A percentile compares a stretch with the other conserved stretches of the same genome.
These are phyloP conservation scores for Nothobranchius kuhntae DNA, from an alignment of 2,113 vertebrate species.

Conservation along the genomic window DNA sequence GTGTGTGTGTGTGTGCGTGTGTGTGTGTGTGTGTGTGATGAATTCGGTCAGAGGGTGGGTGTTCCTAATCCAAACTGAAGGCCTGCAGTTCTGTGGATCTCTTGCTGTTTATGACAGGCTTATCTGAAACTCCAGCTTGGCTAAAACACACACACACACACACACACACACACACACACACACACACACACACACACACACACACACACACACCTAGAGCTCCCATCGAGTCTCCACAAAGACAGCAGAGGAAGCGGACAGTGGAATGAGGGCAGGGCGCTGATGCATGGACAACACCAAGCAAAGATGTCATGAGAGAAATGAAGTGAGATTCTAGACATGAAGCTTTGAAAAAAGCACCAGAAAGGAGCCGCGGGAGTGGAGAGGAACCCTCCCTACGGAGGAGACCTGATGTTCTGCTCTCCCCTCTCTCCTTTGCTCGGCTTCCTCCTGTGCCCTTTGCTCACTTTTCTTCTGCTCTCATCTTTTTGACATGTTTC, in stretches of 20 bases:
- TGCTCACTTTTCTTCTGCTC: constrained; percentile 10
- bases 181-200: constrained; percentile 18
- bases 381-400: constrained; percentile 42
- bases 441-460: constrained; percentile 12
- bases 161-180: constrained; percentile 11
- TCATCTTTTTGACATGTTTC: constrained; percentile 53
- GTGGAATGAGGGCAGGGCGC: constrained; percentile 53
- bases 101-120: constrained; percentile 55
- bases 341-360: constrained; percentile 27
- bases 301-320: constrained; percentile 63
- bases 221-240: constrained; percentile 27
- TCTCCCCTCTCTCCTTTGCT: constrained; percentile 5
- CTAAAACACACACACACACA: constrained; percentile 15
- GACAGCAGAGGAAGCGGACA: constrained; percentile 43
- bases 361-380: constrained; percentile 29
- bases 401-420: constrained; percentile 47
- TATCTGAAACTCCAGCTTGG: constrained; percentile 55
- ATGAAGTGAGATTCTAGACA: constrained; percentile 60
- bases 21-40: constrained; percentile 10
- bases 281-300: constrained; percentile 56
- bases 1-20: background rate
- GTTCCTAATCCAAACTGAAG: constrained; percentile 46
- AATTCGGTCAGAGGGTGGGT: constrained; percentile 29
- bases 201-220: constrained; percentile 30
- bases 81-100: constrained; percentile 51